Base-by-base conservation (phyloP, 2,113 vertebrate genomes). In the Nesospiza acunhae region DNA sequence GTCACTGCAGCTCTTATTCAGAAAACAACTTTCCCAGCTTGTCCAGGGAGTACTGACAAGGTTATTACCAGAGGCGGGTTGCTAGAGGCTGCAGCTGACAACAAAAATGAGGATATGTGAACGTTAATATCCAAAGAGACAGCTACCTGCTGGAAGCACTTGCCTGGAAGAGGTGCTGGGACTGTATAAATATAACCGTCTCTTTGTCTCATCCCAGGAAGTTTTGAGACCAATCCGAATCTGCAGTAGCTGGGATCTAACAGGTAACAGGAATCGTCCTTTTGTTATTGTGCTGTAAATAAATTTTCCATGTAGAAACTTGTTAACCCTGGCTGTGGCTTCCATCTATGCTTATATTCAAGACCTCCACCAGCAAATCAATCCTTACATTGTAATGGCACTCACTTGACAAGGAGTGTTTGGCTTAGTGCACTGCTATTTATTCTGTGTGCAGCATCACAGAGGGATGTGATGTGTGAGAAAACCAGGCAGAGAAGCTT, bases 341-440 rank as follows among this genome's bases (percentile, higher is more conserved):
- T 96, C 96, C 88, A 41, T 84, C 59, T 95, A 96, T 97, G 80
- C 90, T 97, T 95, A 87, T 94, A 97, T 95, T 84, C 95, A 95
- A 97, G 93, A 84, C 84, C 58, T 97, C 92, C n/a, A 42, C 72
- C 70, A 84, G 88, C 73, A 97, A 96, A 97, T 98, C 96, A 97
- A 94, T 97, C 96, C 94, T 97, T 93, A 90, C 93, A 77, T 74
- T 96, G 89, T 85, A 96, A 82, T 70, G 85, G 90, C 86, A 90
- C 68, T 97, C 62, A 26, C 91, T 96, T 97, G 94, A 97, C 93
- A 95, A 97, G 89, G 56, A 94, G 67, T 83, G 92, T 97, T 97
- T 97, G 96, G 89, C 87, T 97, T 97, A 93, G 95, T 84, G 50
- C 68, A 93, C 89, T 94, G 90, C 79, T 97, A 52, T 97, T 97